Evolutionary conservation across 1,140 invertebrate species (phyloP), one percentile per base, ranked within the genome.

Genomic region (Lepidostoma basale): DNA sequence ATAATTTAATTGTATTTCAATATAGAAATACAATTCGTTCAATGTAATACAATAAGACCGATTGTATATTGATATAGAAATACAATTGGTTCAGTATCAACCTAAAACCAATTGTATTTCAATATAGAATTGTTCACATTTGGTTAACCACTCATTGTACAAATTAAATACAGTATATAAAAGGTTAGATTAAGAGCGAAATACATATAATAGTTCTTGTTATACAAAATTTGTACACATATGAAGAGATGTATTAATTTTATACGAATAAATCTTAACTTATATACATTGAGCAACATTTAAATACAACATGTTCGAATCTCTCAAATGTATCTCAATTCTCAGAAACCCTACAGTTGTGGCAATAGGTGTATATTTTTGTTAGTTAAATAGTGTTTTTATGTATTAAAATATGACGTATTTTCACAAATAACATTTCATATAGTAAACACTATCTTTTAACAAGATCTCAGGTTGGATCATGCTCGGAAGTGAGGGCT

Each of bases 381-480:
- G 16, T 33, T n/a, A 8, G 22, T 14, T 12, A 33, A 33, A 8
- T 56, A 54, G 20, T 22, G 30, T 33, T 22, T 30, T 56, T 56
- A 33, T 16, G 16, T 16, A 33, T 36, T 56, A 56, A 14, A 36
- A 56, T 56, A 33, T 36, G 52, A 33, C 52, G 30, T 36, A 16
- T 33, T 56, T 33, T 28, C 28, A 33, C 3, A 56, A 33, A 3
- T 33, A 56, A 20, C 28, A 22, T 39, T 18, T 16, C 22, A 49
- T 49, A 49, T n/a, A 49, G 26, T 49, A 14, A 49, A 25, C 45
- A 49, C 45, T 49, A 49, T 25, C 45, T 49, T 8, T 42, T 40
- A n/a, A 45, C 18, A 23, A 62, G 47, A 18, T 22, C 42, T 70
- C 52, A 62, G 47, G 58, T 69, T 6, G 65, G 59, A 22, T 52